phyloP scores from a whole-genome alignment of 2,797 vertebrate species.

The Takifugu rubripes region DNA sequence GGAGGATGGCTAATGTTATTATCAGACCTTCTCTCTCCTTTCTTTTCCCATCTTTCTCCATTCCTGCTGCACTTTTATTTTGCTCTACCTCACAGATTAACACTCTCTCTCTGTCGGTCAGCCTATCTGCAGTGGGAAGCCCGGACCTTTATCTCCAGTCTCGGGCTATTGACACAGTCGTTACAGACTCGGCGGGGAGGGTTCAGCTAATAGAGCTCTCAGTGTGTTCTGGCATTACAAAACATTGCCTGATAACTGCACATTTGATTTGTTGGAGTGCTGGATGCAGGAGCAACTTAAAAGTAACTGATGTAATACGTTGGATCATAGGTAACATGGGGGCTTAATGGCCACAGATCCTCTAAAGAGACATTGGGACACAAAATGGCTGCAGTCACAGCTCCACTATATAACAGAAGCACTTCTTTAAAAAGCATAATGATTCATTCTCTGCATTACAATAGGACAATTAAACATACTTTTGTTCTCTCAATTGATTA shows the following conservation, averaged over 20 bases:
- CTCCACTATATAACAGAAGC: too few relatives aligned
- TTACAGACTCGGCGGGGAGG: slow-evolving; percentile 41
- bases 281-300: slow-evolving; percentile 16
- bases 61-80: slow-evolving; percentile 31
- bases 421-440: too few relatives aligned
- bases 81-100: slow-evolving; percentile 35
- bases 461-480: too few relatives aligned
- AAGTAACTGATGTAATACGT: slow-evolving; percentile 9
- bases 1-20: slow-evolving; percentile 48
- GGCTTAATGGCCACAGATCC: background rate
- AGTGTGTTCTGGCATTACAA: slow-evolving; percentile 35
- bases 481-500: too few relatives aligned
- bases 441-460: too few relatives aligned
- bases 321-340: background rate
- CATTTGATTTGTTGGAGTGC: slow-evolving; percentile 34
- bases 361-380: slow-evolving; percentile 7
- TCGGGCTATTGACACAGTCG: slow-evolving; percentile 48
- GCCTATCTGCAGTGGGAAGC: slow-evolving; percentile 40
- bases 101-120: slow-evolving; percentile 6
- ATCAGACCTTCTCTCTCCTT: slow-evolving; percentile 38
- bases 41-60: slow-evolving; percentile 32
- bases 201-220: slow-evolving; percentile 35
- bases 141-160: slow-evolving; percentile 49
- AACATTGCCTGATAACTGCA: slow-evolving; percentile 12
- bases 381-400: slow-evolving; percentile 13